A percentile compares a stretch with the other conserved stretches of the same genome.
These are phyloP conservation scores for Hypselothyrea guttata DNA, from an alignment of 2,888 invertebrate species.

Conservation along the genomic window DNA sequence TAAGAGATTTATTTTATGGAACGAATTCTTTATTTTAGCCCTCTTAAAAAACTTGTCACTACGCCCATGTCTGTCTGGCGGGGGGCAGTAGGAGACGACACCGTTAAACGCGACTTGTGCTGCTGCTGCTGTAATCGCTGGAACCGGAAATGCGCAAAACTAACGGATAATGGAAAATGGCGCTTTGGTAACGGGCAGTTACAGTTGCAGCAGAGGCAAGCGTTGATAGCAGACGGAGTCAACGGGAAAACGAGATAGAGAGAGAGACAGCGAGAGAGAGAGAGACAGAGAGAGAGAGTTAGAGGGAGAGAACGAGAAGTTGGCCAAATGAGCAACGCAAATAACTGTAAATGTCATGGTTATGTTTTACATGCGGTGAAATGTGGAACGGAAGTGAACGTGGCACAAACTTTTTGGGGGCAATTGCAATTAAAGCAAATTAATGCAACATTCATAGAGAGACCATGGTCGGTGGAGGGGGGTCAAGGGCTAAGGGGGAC, in stretches of 20 bases:
- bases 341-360: constrained; percentile 79
- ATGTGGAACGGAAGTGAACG: constrained; percentile 67
- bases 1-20: too few species aligned
- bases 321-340: constrained; percentile 52
- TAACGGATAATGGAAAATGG: constrained; percentile 76
- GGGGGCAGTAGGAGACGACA: too few species aligned
- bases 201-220: neutral
- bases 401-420: constrained; percentile 53
- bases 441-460: constrained; percentile 54
- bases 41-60: too few species aligned
- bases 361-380: constrained; percentile 79
- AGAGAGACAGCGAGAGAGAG: neutral
- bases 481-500: too few species aligned
- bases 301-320: neutral
- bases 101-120: too few species aligned
- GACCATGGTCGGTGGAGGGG: rapidly evolving
- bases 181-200: constrained; percentile 38
- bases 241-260: neutral
- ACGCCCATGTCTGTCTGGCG: too few species aligned
- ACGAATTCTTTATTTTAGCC: too few species aligned
- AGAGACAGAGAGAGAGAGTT: neutral
- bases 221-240: too few species aligned
- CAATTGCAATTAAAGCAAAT: constrained; percentile 62
- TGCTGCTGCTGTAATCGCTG: constrained; percentile 52
- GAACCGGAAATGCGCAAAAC: constrained; percentile 74